phyloP scores from a whole-genome alignment of 2,888 invertebrate genomes.

The Drosophila greeni region DNA sequence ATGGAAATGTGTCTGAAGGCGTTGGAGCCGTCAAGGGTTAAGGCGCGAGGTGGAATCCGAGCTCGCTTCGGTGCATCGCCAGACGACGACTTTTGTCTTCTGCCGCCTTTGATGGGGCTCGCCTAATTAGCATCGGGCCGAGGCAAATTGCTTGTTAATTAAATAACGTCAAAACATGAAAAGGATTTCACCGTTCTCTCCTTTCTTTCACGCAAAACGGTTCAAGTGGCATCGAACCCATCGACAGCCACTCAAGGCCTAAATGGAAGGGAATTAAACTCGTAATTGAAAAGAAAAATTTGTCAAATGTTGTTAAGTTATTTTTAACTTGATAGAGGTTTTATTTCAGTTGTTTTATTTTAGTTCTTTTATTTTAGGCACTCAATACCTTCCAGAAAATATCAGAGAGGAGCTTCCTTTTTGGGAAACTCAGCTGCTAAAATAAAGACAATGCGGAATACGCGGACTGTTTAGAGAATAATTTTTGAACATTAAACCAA shows the following conservation, averaged over 20 bases:
- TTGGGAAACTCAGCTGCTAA: not conserved
- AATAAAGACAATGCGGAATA: not conserved
- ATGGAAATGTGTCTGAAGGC: conserved; percentile 41
- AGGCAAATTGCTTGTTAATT: conserved; percentile 62
- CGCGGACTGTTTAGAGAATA: not conserved
- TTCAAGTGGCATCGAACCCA: conserved; percentile 43
- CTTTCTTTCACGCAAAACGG: conserved; percentile 20
- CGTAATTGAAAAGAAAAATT: not conserved
- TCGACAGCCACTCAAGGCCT: conserved; percentile 17
- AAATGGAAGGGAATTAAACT: not conserved
- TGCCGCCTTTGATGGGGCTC: conserved; percentile 52
- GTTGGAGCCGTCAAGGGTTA: conserved; percentile 40
- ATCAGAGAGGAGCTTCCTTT: not conserved
- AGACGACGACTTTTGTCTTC: conserved; percentile 36
- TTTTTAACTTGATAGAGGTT: not conserved
- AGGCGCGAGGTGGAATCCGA: conserved; percentile 34
- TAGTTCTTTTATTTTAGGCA: not conserved
- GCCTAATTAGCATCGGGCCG: conserved; percentile 57
- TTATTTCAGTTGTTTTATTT: no score
- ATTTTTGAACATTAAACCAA: not conserved
- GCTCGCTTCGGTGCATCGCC: conserved; percentile 57
- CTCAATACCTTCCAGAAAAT: not conserved
- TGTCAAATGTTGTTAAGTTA: not conserved
- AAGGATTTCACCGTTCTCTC: conserved; percentile 28
- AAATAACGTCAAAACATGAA: conserved; percentile 44